Conservation (phyloP, 2,797 vertebrate species). For the Bovichtus diacanthus region DNA sequence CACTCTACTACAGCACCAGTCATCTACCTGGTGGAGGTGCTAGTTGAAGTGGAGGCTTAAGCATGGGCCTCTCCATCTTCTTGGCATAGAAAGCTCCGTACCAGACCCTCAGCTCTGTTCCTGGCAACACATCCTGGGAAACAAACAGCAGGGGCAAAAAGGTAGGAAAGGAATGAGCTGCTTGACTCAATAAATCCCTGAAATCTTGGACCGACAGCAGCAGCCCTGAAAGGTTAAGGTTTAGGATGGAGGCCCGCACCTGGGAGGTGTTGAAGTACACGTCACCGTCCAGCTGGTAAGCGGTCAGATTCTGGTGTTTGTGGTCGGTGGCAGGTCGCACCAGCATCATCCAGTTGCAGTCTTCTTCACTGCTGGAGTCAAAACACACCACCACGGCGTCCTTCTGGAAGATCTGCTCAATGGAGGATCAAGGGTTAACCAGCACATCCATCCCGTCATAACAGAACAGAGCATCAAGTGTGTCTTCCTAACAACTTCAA, state of each 20-base stretch:
- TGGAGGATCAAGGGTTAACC: accelerated
- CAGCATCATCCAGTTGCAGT: slow-evolving; percentile 99
- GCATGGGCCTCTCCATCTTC: slow-evolving; percentile 95
- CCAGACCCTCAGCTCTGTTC: slow-evolving; percentile 96
- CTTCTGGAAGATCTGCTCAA: slow-evolving; percentile 92
- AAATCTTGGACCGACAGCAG: not conserved
- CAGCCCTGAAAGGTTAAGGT: no score
- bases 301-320: slow-evolving; percentile 95
- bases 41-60: slow-evolving; percentile 85
- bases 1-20: not conserved
- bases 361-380: slow-evolving; percentile 93
- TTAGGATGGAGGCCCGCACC: slow-evolving; percentile 58
- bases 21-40: slow-evolving; percentile 69
- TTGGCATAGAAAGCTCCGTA: slow-evolving; percentile 99
- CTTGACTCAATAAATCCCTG: not conserved
- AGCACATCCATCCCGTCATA: no score
- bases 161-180: not conserved
- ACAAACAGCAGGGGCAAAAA: not conserved
- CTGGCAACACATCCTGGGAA: slow-evolving; percentile 90
- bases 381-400: slow-evolving; percentile 90
- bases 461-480: not conserved
- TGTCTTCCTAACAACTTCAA: no score
- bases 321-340: slow-evolving; percentile 92
- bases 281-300: slow-evolving; percentile 94
- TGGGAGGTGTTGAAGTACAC: slow-evolving; percentile 97